Base-by-base conservation (phyloP, 2,888 invertebrate species). In the Xanthorhoe designata region DNA sequence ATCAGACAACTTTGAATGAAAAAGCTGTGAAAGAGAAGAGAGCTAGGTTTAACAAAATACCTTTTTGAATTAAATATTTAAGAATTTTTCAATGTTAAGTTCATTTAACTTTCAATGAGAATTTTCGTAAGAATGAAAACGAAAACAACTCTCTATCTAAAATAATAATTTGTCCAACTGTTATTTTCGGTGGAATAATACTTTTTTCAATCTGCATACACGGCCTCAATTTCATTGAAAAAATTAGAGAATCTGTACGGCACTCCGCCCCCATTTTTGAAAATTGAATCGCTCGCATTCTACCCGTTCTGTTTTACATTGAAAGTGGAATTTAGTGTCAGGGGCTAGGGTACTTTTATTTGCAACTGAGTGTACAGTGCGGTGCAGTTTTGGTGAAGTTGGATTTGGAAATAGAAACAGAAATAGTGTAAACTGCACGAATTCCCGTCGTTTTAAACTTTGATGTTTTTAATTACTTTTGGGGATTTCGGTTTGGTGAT, bases 311-410 rank as follows among this genome's bases (percentile, higher is more conserved):
- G 24, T 51, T 51, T 51, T 51, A 24, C 51, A 51, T 24, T 24
- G 51, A 51, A 24, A 13, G 24, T 24, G 10, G 51, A 24, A 19
- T 51, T 51, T 18, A 38, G 38, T 42, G 55, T 18, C 42, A 42
- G 17, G 6, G 38, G 42, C 18, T 19, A 19, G 38, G 38, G 38
- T 13, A 42, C 18, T 55, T 54, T 54, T 54, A 38, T 54, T 54
- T 54, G 54, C 54, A 38, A 54, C 13, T 17, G 18, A 38, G 54
- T 54, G 54, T 54, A 54, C 53, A 35, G 17, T 54, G 54, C 54
- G 38, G 24, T 58, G 61, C 57, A 53, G 61, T 53, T 66, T 66
- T 57, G 65, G 65, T 24, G 61, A 53, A 52, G 52, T 60, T 62
- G 51, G 19, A 60, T 54, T 54, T 38, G 49, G 17, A 64, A 42